Base-by-base conservation (phyloP, 2,888 invertebrate species). In the Rhorus exstirpatorius region DNA sequence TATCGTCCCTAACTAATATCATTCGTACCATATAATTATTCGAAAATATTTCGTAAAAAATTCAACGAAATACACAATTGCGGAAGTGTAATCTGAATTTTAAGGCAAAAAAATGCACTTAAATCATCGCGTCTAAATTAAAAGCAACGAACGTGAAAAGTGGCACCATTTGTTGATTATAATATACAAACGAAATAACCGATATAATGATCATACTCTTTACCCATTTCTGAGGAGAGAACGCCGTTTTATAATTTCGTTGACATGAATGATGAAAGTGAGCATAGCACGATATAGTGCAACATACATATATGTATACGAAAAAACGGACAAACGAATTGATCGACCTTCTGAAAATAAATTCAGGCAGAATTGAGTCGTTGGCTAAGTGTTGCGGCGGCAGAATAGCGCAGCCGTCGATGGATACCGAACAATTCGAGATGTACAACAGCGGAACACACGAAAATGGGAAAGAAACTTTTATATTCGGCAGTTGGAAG, bases 401-500 rank as follows among this genome's bases (percentile, higher is more conserved):
- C 79, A 14, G 75, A 38, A 35, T 21, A 24, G 58, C 44, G 24
- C 63, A 51, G 79, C 79, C 65, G 63, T 61, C 75, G 75, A 83
- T 83, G 79, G 82, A 79, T 44, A 68, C 26, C 26, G 76, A 79
- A 51, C 70, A 65, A 24, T 60, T 71, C 26, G 79, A 79, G 65
- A 83, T 83, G 79, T 24, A 24, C 67, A 55, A 67, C 26, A 38
- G 63, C 65, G 31, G 44, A 6, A 35, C 53, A 6, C 49, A 26
- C 71, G 44, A 76, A 12, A 67, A 68, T 55, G 67, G 38, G 8
- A 76, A 46, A 41, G 79, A 83, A 53, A 76, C 75, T 1, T 83
- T 79, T 41, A 83, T 83, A 46, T 83, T 83, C 55, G 82, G 82
- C n/a, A 83, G 82, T 26, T 83, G 82, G 82, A 83, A 76, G 31